Percentiles rank a stretch among this genome's conserved stretches.
Evolutionary conservation across 2,888 invertebrate genomes (phyloP).

Genomic region (Eustalomyia histrio): DNA sequence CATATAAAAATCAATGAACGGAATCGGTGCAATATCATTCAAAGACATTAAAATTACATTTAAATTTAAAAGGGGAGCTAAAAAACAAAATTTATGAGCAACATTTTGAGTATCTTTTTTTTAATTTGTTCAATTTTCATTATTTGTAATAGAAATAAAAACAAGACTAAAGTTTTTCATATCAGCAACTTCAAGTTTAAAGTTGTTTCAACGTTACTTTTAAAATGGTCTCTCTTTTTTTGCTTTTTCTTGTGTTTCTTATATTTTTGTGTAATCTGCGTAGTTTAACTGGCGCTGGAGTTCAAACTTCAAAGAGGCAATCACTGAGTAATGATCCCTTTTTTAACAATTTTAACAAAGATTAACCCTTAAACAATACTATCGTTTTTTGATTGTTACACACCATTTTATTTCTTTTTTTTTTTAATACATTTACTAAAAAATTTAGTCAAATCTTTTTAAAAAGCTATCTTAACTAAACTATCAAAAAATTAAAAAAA

Average conservation of each 20-base stretch:
- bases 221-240: conserved; percentile 72
- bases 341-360: conserved; percentile 57
- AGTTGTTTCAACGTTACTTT: conserved; percentile 53
- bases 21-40: conserved; percentile 56
- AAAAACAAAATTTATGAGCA: conserved; percentile 25
- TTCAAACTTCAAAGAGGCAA: conserved; percentile 97
- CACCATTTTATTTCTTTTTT: conserved; percentile 72
- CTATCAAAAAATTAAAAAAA: conserved; percentile 67
- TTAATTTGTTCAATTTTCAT: conserved; percentile 69
- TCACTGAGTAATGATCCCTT: conserved; percentile 83
- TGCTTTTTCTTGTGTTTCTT: conserved; percentile 68
- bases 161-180: conserved; percentile 54
- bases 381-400: conserved; percentile 73
- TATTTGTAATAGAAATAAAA: conserved; percentile 69
- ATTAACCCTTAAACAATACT: conserved; percentile 60
- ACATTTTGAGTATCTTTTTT: conserved; percentile 67
- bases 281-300: conserved; percentile 88
- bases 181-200: conserved; percentile 35
- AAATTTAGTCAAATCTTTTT: conserved; percentile 69
- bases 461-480: conserved; percentile 61
- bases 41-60: conserved; percentile 40
- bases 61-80: conserved; percentile 19
- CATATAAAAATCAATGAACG: conserved; percentile 43
- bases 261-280: conserved; percentile 65
- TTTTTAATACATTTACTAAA: conserved; percentile 73